A percentile compares a stretch with the other conserved stretches of the same genome.
Conservation (phyloP, 2,113 vertebrate species). For the Takifugu flavidus region DNA sequence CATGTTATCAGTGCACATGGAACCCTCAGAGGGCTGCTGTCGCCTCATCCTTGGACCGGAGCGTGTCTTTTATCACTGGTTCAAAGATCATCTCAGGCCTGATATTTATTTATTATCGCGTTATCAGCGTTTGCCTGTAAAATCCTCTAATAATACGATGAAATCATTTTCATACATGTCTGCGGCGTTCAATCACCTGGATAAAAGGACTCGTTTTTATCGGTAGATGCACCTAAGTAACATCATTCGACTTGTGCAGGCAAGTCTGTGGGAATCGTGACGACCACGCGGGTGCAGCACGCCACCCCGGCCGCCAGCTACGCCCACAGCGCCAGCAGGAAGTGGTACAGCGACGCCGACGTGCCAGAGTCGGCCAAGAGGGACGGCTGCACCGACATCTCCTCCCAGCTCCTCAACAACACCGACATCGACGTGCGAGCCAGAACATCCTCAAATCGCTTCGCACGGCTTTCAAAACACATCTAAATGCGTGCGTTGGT, state of each 20-base stretch:
- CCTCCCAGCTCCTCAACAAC: slow-evolving; percentile 75
- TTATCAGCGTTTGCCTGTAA: too few species aligned
- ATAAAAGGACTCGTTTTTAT: too few species aligned
- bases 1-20: slow-evolving; percentile 36
- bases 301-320: slow-evolving; percentile 76
- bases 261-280: slow-evolving; percentile 80
- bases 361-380: slow-evolving; percentile 64
- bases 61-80: too few species aligned
- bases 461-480: accelerated
- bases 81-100: too few species aligned
- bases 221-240: too few species aligned
- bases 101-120: too few species aligned
- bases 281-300: slow-evolving; percentile 78
- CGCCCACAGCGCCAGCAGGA: slow-evolving; percentile 76
- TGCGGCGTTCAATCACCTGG: too few species aligned
- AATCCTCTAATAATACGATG: too few species aligned
- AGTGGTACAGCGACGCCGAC: slow-evolving; percentile 78
- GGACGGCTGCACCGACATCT: slow-evolving; percentile 74
- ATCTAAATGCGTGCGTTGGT: not conserved
- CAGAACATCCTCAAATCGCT: not conserved
- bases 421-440: slow-evolving; percentile 71
- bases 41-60: not conserved
- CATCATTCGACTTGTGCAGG: slow-evolving; percentile 50
- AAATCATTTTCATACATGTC: too few species aligned
- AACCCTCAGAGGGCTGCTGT: slow-evolving; percentile 13